phyloP scores from a whole-genome alignment of 2,888 invertebrate species.

The Melinopterus prodromus region DNA sequence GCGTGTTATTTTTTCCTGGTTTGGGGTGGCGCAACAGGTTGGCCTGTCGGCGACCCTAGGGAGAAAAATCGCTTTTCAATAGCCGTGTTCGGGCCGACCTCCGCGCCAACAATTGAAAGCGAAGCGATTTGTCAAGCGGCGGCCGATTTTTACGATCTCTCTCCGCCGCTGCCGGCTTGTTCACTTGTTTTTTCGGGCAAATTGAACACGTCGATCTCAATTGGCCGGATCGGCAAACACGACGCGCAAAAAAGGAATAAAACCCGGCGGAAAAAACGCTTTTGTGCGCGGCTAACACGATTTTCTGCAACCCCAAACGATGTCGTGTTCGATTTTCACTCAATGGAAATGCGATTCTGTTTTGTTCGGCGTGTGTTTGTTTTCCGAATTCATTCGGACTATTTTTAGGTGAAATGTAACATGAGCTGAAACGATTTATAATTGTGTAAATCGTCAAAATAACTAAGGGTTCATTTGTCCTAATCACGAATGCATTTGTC shows the following conservation, averaged over 20 bases:
- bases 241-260: not conserved
- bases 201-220: constrained; percentile 20
- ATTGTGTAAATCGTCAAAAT: no score
- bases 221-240: not conserved
- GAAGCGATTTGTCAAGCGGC: constrained; percentile 18
- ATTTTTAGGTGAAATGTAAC: not conserved
- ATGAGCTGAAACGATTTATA: no score
- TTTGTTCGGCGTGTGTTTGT: not conserved
- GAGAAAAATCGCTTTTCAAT: constrained; percentile 23
- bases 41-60: constrained; percentile 6
- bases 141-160: constrained; percentile 15
- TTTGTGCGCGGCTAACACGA: not conserved
- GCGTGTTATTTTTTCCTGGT: constrained; percentile 1
- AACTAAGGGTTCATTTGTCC: no score
- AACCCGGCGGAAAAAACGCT: not conserved
- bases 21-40: constrained; percentile 15
- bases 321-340: not conserved
- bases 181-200: constrained; percentile 11
- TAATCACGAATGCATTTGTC: no score
- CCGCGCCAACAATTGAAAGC: not conserved
- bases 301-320: not conserved
- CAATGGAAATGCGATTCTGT: no score
- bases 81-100: not conserved
- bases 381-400: not conserved
- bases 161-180: not conserved